Evolutionary conservation across 2,113 vertebrate species (phyloP), one percentile per base, ranked within the genome.

Genomic region (Anoplopoma fimbria): DNA sequence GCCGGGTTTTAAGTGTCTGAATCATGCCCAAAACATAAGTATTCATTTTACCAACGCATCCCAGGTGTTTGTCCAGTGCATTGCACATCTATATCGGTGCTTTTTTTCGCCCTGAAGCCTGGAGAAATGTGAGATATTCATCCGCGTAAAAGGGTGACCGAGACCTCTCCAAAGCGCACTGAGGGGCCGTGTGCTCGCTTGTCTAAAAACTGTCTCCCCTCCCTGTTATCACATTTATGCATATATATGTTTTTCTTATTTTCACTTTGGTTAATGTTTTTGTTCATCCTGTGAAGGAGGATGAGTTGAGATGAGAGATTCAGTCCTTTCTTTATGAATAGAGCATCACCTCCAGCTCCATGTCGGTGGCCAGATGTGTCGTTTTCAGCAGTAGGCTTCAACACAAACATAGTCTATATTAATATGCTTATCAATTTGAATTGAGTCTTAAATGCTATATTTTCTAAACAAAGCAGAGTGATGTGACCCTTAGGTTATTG

Each of bases 61-160:
- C 1, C 2, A 6, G 0, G n/a, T 38, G 51, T 45, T 89, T 74
- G 21, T 75, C 14, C 29, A 15, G 34, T 17, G n/a, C 9, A 27
- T 31, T 31, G 60, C 47, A 70, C 8, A n/a, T 40, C 0, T 0
- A 9, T 49, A 67, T 68, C 6, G 0, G 6, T 40, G 45, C 7
- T 55, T 58, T n/a, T 31, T 1, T 33, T 27, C 75, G 55, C 57
- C 40, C 19, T 8, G 9, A 72, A 61, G 17, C 29, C 49, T 29
- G 33, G 12, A 15, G 31, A 88, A 92, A 76, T 34, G 53, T 1
- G 4, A 8, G 21, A 15, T 75, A 87, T 61, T 57, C 61, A 33
- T 51, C 89, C 90, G 95, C 95, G 95, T 95, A 95, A 96, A 95
- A 86, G 64, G 79, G 80, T 81, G 27, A 21, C 89, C 90, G 78